These are phyloP conservation scores for Dasyprocta punctata DNA, from an alignment of 2,113 vertebrate genomes.

Conservation along the genomic window DNA sequence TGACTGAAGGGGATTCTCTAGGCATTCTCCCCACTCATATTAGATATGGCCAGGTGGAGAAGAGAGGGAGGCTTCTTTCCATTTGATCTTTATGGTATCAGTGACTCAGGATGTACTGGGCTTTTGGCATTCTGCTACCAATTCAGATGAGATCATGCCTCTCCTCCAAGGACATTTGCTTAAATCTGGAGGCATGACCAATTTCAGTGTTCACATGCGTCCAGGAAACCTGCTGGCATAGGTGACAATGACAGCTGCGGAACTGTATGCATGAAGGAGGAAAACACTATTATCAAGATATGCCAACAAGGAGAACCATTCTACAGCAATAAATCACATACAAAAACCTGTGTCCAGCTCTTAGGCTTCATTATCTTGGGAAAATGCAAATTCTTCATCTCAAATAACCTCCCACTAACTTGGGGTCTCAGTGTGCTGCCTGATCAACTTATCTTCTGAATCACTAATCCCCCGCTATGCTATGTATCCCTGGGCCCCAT, in stretches of 20 bases:
- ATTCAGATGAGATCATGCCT: not conserved
- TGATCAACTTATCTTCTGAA: constrained; percentile 77
- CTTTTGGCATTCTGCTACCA: not conserved
- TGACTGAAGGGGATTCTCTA: not conserved
- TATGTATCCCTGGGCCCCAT: constrained; percentile 70
- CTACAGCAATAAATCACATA: not conserved
- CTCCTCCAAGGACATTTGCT: not conserved
- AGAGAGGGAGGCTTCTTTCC: not conserved
- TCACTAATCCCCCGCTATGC: constrained; percentile 52
- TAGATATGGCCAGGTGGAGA: not conserved
- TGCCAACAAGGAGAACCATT: not conserved
- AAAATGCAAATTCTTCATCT: not conserved
- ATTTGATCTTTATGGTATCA: not conserved
- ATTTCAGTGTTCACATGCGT: too few relatives aligned
- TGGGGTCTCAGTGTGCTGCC: constrained; percentile 67
- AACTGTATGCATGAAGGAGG: not conserved
- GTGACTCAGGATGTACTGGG: too few relatives aligned
- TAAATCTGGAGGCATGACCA: not conserved
- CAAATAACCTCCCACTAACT: constrained; percentile 46
- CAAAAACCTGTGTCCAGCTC: not conserved
- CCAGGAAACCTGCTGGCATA: not conserved
- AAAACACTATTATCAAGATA: not conserved
- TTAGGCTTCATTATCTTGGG: not conserved
- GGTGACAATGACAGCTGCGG: not conserved
- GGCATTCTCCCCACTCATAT: not conserved